Evolutionary conservation across 2,113 vertebrate genomes (phyloP), one percentile per base, ranked within the genome.

Genomic region (Dipodomys stephensi): DNA sequence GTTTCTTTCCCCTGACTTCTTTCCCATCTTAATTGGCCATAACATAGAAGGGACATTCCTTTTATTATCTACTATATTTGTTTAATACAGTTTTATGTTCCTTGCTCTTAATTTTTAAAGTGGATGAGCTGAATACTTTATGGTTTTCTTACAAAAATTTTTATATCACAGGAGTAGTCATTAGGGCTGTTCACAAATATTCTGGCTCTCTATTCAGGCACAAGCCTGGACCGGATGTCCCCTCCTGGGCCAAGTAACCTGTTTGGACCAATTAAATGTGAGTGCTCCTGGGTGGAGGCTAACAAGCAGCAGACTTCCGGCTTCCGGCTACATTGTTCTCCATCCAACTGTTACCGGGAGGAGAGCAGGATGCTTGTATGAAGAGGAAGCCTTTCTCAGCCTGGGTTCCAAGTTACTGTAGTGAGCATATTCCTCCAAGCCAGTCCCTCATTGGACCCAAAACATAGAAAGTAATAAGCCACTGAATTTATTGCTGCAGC

Each of bases 91-190:
- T 92, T 97, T 95, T 95, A 95, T 94, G 90, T 87, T 49, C 87
- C 90, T 95, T 95, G 89, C 90, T 93, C 87, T 96, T 95, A 93
- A 94, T 89, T 96, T 95, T 95, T 95, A 89, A 91, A 96, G 94
- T 90, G 89, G 95, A 95, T 94, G 93, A 91, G 90, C 95, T 83
- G 87, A 95, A 90, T 72, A 69, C 49, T 96, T 96, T 94, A 95
- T 87, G 68, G 68, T 88, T 92, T 94, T 93, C 87, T 95, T 95
- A 91, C 77, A 93, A 1, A 49, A 25, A 60, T 32, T 91, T 73
- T 96, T 92, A 87, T 79, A 81, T 93, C 46, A 1, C 25, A 73
- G 46, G 8, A 1, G 72, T 88, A 89, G 81, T 87, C 83, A 69
- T 93, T 92, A 82, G 8, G 49, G 82, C 22, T 83, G 39, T 91